Conservation (phyloP, 1,140 invertebrate species). For the Stratiolaelaps scimitus region DNA sequence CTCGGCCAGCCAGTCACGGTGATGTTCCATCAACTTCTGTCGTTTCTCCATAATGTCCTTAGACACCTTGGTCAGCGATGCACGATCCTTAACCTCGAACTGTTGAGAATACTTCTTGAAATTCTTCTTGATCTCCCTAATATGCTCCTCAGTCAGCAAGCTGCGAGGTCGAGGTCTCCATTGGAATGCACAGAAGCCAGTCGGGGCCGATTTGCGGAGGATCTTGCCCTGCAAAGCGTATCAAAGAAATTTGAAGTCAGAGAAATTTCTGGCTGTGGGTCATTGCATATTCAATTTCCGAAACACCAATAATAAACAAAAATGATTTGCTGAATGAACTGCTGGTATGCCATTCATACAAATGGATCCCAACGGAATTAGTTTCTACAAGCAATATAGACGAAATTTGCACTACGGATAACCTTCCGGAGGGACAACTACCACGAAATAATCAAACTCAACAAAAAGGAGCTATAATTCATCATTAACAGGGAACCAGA, state of each 20-base stretch:
- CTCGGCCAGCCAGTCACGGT: constrained; percentile 60
- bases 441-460: too few species aligned
- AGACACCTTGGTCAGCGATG: constrained; percentile 78
- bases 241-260: too few species aligned
- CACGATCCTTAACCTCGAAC: constrained; percentile 91
- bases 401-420: too few species aligned
- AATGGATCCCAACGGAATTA: too few species aligned
- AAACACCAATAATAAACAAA: constrained; percentile 22
- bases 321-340: too few species aligned
- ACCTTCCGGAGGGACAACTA: too few species aligned
- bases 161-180: constrained; percentile 89
- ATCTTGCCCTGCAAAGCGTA: constrained; percentile 46
- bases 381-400: too few species aligned
- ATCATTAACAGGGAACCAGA: too few species aligned
- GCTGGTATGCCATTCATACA: too few species aligned
- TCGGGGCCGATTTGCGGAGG: constrained; percentile 65
- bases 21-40: constrained; percentile 68
- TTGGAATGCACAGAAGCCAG: constrained; percentile 82
- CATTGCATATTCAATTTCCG: constrained; percentile 37
- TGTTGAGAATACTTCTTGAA: constrained; percentile 90
- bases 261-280: too few species aligned
- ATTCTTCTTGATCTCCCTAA: constrained; percentile 86
- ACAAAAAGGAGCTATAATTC: too few species aligned
- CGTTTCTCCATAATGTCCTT: constrained; percentile 94
- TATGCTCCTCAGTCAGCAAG: constrained; percentile 54